Conservation (phyloP, 2,797 vertebrate genomes). For the Arctocebus calabarensis region DNA sequence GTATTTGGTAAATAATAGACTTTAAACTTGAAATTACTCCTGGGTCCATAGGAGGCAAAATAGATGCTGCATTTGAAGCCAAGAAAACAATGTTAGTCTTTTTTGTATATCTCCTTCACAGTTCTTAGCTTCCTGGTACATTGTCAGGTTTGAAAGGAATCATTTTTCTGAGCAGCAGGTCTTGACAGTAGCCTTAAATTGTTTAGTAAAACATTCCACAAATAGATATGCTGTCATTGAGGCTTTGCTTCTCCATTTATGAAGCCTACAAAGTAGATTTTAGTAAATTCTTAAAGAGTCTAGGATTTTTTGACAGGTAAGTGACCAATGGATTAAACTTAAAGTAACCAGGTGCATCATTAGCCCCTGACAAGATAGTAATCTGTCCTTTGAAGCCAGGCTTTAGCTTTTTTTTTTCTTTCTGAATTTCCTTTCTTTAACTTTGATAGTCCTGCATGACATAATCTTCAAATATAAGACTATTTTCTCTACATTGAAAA, state of each 20-base stretch:
- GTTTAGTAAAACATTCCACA: background rate
- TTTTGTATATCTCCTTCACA: too few species aligned
- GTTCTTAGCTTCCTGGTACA: too few species aligned
- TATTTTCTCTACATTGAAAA: background rate
- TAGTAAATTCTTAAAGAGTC: background rate
- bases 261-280: background rate
- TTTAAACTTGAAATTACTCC: too few species aligned
- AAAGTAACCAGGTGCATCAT: background rate
- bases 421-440: background rate
- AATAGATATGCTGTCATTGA: background rate
- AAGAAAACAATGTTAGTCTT: too few species aligned
- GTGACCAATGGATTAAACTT: background rate
- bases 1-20: background rate
- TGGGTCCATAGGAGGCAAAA: too few species aligned
- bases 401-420: background rate
- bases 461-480: background rate
- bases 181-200: background rate
- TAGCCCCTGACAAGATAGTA: background rate
- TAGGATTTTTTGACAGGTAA: background rate
- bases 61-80: too few species aligned
- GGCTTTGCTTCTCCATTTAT: background rate
- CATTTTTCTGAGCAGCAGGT: background rate
- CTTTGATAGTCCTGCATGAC: background rate
- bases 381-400: background rate
- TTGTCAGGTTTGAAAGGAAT: background rate